Evolutionary conservation across 2,888 invertebrate genomes (phyloP).

Genomic region (Labia minor): DNA sequence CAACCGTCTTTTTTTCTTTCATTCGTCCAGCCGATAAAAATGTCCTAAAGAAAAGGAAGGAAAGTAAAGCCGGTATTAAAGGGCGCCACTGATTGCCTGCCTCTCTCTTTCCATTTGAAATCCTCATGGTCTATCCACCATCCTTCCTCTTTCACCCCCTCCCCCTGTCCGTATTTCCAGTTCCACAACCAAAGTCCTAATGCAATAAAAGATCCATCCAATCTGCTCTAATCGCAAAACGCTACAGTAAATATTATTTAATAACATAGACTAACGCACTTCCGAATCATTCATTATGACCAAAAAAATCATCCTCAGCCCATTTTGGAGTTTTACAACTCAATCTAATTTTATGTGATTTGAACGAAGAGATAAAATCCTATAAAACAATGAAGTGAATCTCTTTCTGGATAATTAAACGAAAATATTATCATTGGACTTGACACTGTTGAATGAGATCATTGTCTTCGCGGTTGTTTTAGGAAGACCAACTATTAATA

Average conservation of each 20-base stretch:
- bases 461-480: too few species aligned
- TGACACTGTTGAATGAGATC: too few species aligned
- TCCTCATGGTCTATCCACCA: too few species aligned
- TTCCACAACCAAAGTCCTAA: too few species aligned
- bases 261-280: neutral
- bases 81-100: neutral
- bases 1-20: neutral
- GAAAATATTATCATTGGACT: neutral
- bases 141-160: too few species aligned
- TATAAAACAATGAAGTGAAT: neutral
- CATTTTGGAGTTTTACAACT: conserved; percentile 1
- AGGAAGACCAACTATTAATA: too few species aligned
- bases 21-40: neutral
- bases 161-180: too few species aligned
- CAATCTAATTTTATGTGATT: conserved; percentile 7
- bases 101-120: neutral
- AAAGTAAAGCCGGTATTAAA: conserved; percentile 7
- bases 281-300: too few species aligned
- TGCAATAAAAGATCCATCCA: conserved; percentile 13
- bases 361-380: neutral
- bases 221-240: conserved; percentile 13
- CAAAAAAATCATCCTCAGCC: neutral
- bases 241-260: conserved; percentile 13
- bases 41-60: neutral
- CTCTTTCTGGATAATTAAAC: conserved; percentile 7